Base-by-base conservation (phyloP, 30 jellyfish, hydroid and myxozoan species). In the Cassiopea andromeda region DNA sequence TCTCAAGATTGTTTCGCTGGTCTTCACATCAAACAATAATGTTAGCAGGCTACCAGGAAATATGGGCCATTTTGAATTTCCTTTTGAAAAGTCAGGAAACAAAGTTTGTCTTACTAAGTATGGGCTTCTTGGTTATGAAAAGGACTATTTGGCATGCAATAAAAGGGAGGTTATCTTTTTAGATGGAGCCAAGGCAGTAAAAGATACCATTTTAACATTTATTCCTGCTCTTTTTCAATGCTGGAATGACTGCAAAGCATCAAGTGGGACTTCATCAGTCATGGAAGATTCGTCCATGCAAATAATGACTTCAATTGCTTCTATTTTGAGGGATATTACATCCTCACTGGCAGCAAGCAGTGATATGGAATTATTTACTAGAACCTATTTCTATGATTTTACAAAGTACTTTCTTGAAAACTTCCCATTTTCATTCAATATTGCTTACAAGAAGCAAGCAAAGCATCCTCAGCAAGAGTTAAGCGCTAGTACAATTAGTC, bases 181-280 rank as follows among this genome's bases (percentile, higher is more conserved):
- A 12, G 82, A 85, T 10, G 17, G 50, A 48, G 59, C n/a, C 5
- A 80, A 49, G 82, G 60, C 72, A 50, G 61, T 73, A 13, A 71
- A 48, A 80, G 46, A 50, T 1, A 12, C 48, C 38, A 82, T 90
- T 64, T 19, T 67, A 2, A 82, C 93, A 18, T 66, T 78, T 60
- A 27, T 82, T 68, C 98, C 98, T 0, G 94, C 79, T 27, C 88
- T 93, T 14, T 80, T 93, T 44, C 61, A 90, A 47, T 85, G 93
- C 60, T 93, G 98, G 98, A 90, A 82, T 59, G 98, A 93, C 45
- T 85, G 85, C 60, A 90, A 79, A 13, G 96, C 96, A 47, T 82
- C 96, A 14, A 81, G 77, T 8, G 48, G 75, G 44, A 48, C 89
- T 13, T 67, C 86, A 7, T 69, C 95, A 50, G 48, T 70, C 3